Conservation (phyloP, 2,888 invertebrate species). For the Drosophila anomalata region DNA sequence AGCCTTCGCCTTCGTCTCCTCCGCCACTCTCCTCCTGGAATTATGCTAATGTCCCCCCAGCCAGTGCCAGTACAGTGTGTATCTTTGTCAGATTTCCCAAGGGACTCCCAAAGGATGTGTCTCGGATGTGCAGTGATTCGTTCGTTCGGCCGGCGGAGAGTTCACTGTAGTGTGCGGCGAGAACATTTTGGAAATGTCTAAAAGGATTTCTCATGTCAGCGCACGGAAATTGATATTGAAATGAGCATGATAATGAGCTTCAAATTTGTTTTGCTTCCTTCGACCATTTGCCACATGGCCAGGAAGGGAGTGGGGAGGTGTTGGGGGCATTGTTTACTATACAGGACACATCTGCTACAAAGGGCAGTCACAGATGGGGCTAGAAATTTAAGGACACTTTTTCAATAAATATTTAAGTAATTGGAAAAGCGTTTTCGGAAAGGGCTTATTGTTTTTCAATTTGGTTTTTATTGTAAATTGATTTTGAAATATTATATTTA, state of each 20-base stretch:
- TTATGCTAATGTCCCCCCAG: constrained; percentile 17
- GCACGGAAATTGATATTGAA: constrained; percentile 70
- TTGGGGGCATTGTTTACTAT: not conserved
- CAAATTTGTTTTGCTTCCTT: constrained; percentile 53
- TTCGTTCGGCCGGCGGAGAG: constrained; percentile 1
- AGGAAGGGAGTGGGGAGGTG: not conserved
- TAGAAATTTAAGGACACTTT: not conserved
- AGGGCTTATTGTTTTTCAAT: no score
- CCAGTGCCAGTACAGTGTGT: constrained; percentile 2
- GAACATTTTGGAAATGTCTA: constrained; percentile 34
- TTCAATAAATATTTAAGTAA: no score
- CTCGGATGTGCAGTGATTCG: not conserved
- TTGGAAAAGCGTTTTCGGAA: no score
- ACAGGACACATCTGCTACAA: not conserved
- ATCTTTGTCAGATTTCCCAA: constrained; percentile 3
- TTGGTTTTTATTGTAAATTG: no score
- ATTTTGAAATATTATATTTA: no score
- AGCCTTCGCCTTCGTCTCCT: not conserved
- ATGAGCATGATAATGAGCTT: constrained; percentile 67
- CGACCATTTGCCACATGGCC: constrained; percentile 7
- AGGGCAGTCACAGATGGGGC: not conserved
- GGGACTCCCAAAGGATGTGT: not conserved
- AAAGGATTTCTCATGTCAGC: constrained; percentile 68
- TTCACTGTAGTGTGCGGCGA: constrained; percentile 7
- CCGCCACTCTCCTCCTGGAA: constrained; percentile 1